phyloP scores from a whole-genome alignment of 1,140 invertebrate species.

The Alviniconcha marisindica region DNA sequence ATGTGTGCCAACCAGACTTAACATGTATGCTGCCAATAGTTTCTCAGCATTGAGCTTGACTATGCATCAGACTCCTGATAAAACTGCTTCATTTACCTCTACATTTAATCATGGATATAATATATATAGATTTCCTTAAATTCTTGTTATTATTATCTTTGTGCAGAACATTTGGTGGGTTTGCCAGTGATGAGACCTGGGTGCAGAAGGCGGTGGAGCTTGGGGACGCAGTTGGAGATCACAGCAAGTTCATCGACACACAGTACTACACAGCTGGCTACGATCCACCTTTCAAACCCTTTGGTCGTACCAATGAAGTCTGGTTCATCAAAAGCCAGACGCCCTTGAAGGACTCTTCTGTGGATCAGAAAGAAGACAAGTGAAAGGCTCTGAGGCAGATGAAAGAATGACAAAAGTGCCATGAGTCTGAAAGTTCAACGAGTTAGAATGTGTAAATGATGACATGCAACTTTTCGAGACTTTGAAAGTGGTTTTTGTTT shows the following conservation, averaged over 20 bases:
- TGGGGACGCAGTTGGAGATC: constrained; percentile 46
- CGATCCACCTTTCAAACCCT: constrained; percentile 66
- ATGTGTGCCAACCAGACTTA: no score
- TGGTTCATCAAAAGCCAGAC: constrained; percentile 61
- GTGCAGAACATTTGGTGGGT: constrained; percentile 60
- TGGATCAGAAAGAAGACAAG: background rate
- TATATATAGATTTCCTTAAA: no score
- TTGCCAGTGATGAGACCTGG: constrained; percentile 62
- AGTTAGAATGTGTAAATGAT: background rate
- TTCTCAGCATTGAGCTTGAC: no score
- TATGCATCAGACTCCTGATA: no score
- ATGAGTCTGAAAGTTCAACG: background rate
- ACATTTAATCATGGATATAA: no score
- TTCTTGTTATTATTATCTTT: no score
- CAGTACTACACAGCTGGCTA: constrained; percentile 67
- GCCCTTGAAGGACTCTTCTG: constrained; percentile 16
- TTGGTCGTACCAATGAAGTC: constrained; percentile 67
- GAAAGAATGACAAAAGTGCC: background rate
- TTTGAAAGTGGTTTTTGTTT: background rate
- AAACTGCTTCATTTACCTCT: no score
- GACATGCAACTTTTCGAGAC: background rate
- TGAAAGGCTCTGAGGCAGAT: no score
- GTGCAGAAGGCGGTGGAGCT: constrained; percentile 53
- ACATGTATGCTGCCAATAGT: no score
- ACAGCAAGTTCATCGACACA: constrained; percentile 42